These are phyloP conservation scores for Zapus hudsonius DNA, from an alignment of 2,113 vertebrate genomes.

Conservation along the genomic window DNA sequence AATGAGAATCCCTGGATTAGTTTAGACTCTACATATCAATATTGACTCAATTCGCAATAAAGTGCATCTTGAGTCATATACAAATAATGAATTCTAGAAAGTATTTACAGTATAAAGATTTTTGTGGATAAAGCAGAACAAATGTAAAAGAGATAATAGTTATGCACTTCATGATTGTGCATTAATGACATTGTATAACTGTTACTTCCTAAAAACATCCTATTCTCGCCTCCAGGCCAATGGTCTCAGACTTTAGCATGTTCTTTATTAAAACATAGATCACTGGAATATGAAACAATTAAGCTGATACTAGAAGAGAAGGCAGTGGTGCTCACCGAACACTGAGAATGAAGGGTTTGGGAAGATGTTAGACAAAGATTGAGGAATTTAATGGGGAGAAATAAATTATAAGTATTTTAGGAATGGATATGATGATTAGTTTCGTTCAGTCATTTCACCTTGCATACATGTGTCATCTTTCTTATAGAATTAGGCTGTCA, in stretches of 20 bases:
- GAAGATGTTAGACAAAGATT: neutral
- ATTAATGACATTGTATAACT: neutral
- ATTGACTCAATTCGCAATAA: constrained; percentile 35
- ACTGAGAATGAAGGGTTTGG: neutral
- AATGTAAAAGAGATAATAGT: neutral
- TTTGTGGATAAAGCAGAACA: neutral
- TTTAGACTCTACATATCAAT: constrained; percentile 35
- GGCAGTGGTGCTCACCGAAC: neutral
- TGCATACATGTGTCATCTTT: neutral
- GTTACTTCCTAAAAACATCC: neutral
- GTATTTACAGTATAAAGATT: neutral
- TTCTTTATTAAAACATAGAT: neutral
- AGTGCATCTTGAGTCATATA: neutral
- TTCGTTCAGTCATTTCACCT: neutral
- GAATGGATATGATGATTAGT: no score
- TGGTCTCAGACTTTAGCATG: neutral
- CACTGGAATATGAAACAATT: neutral
- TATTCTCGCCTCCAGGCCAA: neutral
- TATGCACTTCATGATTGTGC: neutral
- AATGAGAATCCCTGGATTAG: neutral
- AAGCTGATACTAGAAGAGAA: neutral
- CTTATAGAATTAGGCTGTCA: neutral
- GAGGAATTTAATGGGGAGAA: neutral
- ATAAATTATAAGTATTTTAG: neutral
- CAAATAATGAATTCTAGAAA: constrained; percentile 40